Evolutionary conservation across 2,797 vertebrate genomes (phyloP), one percentile per base, ranked within the genome.

Genomic region (Myripristis jacobus): DNA sequence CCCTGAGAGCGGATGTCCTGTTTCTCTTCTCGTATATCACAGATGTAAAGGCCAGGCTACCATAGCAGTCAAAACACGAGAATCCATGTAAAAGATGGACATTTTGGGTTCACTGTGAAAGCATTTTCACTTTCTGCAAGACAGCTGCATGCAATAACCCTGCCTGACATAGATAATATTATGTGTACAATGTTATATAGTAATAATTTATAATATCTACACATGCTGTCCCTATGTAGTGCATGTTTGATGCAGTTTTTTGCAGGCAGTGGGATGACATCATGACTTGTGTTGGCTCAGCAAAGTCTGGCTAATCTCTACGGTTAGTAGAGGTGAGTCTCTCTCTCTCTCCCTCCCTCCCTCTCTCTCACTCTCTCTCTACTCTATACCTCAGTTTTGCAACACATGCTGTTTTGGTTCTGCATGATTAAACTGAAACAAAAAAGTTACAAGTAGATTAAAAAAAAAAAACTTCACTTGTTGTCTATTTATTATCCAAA

Each of bases 401-500:
- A 38, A 2, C 34, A 54, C 34, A 15, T 53, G 51, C 13, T 11
- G 25, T 18, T 53, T 53, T 27, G 51, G 18, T 53, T 53, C 22
- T 53, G 25, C 21, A 1, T 64, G 21, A 48, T 11, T 2, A 61
- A 58, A 55, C 34, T 3, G 18, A 70, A 53, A 48, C 7, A 2
- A n/a, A 53, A 53, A 51, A 22, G 47, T 11, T 50, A 10, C 7
- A 16, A 50, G 21, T 51, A 9, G 36, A 54, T n/a, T 6, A 13
- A n/a, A 69, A 73, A n/a, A 69, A 73, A 34, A 34, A n/a, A 0
- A 47, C 13, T 38, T 48, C n/a, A n/a, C n/a, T n/a, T n/a, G n/a
- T n/a, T 57, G 57, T 66, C 13, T 50, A 43, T 81, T 89, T 89
- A 85, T 79, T 83, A 78, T 63, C 36, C 69, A 85, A 83, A 76